Conservation (phyloP, 64 coral and sea anemone genomes). For the Actinia tenebrosa region DNA sequence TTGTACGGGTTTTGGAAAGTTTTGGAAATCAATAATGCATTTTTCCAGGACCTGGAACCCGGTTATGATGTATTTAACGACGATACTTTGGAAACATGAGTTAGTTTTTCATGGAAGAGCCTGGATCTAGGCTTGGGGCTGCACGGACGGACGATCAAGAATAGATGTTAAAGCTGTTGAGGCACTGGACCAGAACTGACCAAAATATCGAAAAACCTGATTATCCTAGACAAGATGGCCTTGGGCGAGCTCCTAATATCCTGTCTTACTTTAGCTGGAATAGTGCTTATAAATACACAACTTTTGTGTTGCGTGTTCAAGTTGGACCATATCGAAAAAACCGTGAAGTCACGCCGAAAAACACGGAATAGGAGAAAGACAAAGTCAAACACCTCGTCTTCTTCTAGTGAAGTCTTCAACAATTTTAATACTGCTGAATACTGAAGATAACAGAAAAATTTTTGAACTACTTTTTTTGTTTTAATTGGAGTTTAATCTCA, state of each 20-base stretch:
- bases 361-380: neutral
- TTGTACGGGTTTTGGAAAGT: too few species aligned
- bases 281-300: neutral
- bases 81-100: too few species aligned
- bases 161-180: too few species aligned
- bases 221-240: neutral
- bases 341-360: neutral
- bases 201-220: too few species aligned
- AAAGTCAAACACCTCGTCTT: conserved; percentile 1
- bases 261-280: neutral
- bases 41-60: too few species aligned
- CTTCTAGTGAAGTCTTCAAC: neutral
- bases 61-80: too few species aligned
- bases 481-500: neutral
- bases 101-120: too few species aligned
- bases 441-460: neutral
- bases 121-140: too few species aligned
- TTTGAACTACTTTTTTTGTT: neutral
- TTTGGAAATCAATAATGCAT: too few species aligned
- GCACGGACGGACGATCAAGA: too few species aligned
- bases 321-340: neutral
- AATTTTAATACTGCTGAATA: neutral
- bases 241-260: neutral
- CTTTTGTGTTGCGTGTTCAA: neutral
- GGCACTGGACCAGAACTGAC: too few species aligned